Base-by-base conservation (phyloP, 2,113 vertebrate species). In the Erythrocercus mccallii region DNA sequence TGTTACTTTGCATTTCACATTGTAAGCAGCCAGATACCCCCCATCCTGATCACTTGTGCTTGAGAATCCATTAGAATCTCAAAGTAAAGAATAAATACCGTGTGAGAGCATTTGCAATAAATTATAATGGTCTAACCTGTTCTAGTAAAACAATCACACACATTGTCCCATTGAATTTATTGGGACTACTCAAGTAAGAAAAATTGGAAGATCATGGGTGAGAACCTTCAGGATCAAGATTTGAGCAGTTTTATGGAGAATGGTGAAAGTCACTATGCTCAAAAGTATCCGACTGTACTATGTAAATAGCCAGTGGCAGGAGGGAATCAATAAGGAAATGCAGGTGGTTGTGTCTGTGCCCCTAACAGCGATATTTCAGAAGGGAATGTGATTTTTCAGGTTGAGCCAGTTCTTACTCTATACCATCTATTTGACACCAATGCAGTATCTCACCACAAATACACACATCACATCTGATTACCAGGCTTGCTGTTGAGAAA, bases 371-470 rank as follows among this genome's bases (percentile, higher is more conserved):
- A 1, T 51, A 74, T 61, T 88, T 86, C 86, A 92, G 57, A 61
- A 61, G 93, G 86, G 86, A 97, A 96, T 95, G 95, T 88, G 80
- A 88, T 81, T 95, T 96, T 96, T 94, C 95, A 79, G 65, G 90
- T 42, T 93, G 28, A 96, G 27, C 90, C 86, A 45, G 60, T 81
- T 48, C 30, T 89, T 82, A 33, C 37, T 53, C 31, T 64, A 15
- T 30, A 61, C 28, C 20, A 27, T 56, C 19, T 80, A 35, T 54
- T 42, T 71, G 64, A 93, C 19, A 86, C 19, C 68, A 13, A 0
- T 51, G 38, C 50, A n/a, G 20, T 91, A 81, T 78, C 64, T 83
- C 72, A 61, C 44, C 64, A 44, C 74, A 95, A 90, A 92, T 78
- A 86, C 45, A 83, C 64, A 60, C 6, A 15, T 83, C 71, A 73